phyloP scores from a whole-genome alignment of 2,113 vertebrate genomes.

The Istiophorus platypterus region DNA sequence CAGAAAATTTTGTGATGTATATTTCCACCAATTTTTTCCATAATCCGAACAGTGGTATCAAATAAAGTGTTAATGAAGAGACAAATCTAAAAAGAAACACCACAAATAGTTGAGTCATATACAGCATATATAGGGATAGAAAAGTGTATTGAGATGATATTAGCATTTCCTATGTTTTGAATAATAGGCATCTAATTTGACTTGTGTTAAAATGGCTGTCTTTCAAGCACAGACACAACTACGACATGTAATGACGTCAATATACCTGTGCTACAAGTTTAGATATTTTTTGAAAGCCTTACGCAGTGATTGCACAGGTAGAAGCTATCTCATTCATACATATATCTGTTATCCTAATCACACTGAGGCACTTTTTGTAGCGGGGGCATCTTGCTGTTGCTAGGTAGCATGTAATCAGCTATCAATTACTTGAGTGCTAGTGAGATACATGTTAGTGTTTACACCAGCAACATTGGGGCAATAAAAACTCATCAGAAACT shows the following conservation, averaged over 20 bases:
- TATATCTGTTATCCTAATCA: slow-evolving; percentile 10
- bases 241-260: slow-evolving; percentile 12
- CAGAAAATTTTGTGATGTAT: not conserved
- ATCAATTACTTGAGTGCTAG: slow-evolving; percentile 33
- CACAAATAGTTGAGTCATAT: not conserved
- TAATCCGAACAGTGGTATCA: not conserved
- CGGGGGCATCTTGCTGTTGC: slow-evolving; percentile 13
- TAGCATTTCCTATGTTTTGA: slow-evolving; percentile 20
- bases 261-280: slow-evolving; percentile 3
- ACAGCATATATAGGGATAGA: not conserved
- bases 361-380: slow-evolving; percentile 7
- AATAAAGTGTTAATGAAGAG: not conserved
- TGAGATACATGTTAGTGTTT: slow-evolving; percentile 19
- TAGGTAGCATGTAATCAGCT: slow-evolving; percentile 41
- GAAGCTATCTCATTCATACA: not conserved
- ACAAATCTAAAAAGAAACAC: not conserved
- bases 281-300: slow-evolving; percentile 34
- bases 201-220: not conserved
- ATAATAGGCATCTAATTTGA: slow-evolving; percentile 9
- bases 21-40: not conserved
- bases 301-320: slow-evolving; percentile 12
- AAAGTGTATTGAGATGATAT: not conserved
- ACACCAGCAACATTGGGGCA: slow-evolving; percentile 3
- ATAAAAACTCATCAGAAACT: slow-evolving; percentile 9
- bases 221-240: slow-evolving; percentile 8